Conservation (phyloP, 2,888 invertebrate genomes). For the Diploptera punctata region DNA sequence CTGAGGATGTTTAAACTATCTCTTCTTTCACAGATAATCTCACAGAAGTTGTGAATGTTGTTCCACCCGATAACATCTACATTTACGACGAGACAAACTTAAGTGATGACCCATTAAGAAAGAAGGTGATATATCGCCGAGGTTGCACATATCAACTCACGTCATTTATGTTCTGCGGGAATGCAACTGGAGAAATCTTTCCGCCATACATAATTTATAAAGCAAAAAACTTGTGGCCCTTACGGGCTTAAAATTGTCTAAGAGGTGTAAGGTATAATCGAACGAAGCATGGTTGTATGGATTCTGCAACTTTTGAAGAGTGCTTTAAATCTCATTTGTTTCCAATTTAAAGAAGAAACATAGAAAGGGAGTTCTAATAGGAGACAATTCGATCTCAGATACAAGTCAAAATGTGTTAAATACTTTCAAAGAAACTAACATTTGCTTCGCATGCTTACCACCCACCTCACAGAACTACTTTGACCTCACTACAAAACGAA, state of each 20-base stretch:
- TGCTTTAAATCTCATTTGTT: conserved; percentile 46
- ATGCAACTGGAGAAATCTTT: conserved; percentile 48
- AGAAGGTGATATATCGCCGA: conserved; percentile 36
- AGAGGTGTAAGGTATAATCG: conserved; percentile 46
- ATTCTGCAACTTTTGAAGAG: conserved; percentile 46
- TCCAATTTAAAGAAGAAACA: conserved; percentile 40
- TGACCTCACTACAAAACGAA: no score
- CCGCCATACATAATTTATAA: conserved; percentile 50
- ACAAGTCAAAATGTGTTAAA: no score
- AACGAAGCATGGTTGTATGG: conserved; percentile 49
- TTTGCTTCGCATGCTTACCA: conserved; percentile 45
- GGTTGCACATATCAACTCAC: conserved; percentile 25
- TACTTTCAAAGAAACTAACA: conserved; percentile 39
- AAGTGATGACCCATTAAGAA: conserved; percentile 46
- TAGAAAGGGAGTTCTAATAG: conserved; percentile 45
- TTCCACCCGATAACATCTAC: background rate
- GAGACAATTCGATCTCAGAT: conserved; percentile 46
- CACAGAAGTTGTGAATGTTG: background rate
- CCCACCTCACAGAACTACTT: conserved; percentile 45
- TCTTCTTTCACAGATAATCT: background rate
- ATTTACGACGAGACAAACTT: conserved; percentile 49
- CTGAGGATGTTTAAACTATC: background rate
- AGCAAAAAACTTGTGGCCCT: conserved; percentile 46
- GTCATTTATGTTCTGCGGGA: conserved; percentile 50
- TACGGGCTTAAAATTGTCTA: conserved; percentile 49